Percentiles rank a stretch among this genome's conserved stretches.
phyloP scores from a whole-genome alignment of 2,113 vertebrate species.

The Suricata suricatta region DNA sequence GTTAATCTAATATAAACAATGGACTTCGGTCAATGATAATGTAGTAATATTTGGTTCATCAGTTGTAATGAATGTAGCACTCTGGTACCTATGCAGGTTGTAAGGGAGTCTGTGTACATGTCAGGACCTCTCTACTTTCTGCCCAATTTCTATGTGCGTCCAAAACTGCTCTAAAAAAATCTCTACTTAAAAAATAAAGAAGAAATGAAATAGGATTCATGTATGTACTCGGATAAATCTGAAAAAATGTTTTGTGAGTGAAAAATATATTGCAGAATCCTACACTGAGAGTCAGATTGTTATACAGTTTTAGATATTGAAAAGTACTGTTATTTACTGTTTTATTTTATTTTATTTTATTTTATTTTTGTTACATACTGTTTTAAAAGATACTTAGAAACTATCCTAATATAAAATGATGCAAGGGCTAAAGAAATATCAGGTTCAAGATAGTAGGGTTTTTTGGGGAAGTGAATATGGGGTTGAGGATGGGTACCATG shows the following conservation, averaged over 20 bases:
- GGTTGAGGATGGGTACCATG: background rate
- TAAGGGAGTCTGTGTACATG: too few relatives aligned
- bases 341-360: slow-evolving; percentile 26
- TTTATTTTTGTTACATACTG: background rate
- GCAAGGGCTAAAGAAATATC: background rate
- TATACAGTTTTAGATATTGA: background rate
- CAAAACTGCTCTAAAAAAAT: background rate
- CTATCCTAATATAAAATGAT: background rate
- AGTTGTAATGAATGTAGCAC: background rate
- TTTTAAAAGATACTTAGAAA: background rate
- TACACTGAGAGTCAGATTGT: background rate
- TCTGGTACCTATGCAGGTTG: background rate
- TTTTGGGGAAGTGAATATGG: background rate
- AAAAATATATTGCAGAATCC: background rate
- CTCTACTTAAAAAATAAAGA: background rate
- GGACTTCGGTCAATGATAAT: background rate
- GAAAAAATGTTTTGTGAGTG: background rate
- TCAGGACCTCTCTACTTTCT: background rate
- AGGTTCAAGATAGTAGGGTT: background rate
- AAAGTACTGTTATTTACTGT: background rate
- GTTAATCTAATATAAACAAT: background rate
- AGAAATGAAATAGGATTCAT: background rate
- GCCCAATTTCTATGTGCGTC: background rate
- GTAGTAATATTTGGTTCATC: background rate
- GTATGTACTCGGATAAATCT: background rate